Conservation (phyloP, 1,140 invertebrate genomes). For the Colletes gigas region DNA sequence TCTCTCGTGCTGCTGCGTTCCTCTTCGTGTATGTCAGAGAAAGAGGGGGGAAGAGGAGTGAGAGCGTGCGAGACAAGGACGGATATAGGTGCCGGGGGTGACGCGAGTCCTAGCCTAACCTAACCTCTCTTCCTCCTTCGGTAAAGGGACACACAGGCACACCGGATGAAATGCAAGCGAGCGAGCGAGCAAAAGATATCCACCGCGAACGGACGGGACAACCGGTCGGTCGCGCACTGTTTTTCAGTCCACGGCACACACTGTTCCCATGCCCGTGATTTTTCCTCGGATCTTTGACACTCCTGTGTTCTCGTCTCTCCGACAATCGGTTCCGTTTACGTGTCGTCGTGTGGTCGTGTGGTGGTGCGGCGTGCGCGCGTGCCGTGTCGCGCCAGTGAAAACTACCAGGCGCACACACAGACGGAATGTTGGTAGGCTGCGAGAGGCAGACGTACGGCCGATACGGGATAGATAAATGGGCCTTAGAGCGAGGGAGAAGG, state of each 20-base stretch:
- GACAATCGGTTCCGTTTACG: constrained; percentile 51
- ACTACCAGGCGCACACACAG: constrained; percentile 45
- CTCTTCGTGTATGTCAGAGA: constrained; percentile 40
- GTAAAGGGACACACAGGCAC: constrained; percentile 39
- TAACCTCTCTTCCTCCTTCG: constrained; percentile 58
- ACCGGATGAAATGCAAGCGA: constrained; percentile 39
- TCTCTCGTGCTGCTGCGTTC: constrained; percentile 46
- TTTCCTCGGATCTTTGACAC: constrained; percentile 45
- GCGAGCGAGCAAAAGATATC: background rate
- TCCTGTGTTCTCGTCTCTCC: constrained; percentile 17
- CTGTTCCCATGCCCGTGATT: constrained; percentile 55
- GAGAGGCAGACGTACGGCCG: constrained; percentile 35
- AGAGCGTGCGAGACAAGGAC: constrained; percentile 7
- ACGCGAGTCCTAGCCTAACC: constrained; percentile 64
- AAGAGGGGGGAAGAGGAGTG: constrained; percentile 37
- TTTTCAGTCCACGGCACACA: constrained; percentile 44
- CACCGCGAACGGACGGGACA: constrained; percentile 24
- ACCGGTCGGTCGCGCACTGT: constrained; percentile 40
- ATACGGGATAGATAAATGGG: constrained; percentile 44
- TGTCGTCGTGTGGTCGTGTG: constrained; percentile 1
- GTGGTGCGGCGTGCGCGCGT: constrained; percentile 18
- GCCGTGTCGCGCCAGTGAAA: constrained; percentile 55
- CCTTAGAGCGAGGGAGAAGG: constrained; percentile 35
- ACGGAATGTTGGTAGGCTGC: constrained; percentile 35
- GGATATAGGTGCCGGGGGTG: constrained; percentile 28